Evolutionary conservation across 1,140 invertebrate species (phyloP), one percentile per base, ranked within the genome.

Genomic region (Idris sp.): DNA sequence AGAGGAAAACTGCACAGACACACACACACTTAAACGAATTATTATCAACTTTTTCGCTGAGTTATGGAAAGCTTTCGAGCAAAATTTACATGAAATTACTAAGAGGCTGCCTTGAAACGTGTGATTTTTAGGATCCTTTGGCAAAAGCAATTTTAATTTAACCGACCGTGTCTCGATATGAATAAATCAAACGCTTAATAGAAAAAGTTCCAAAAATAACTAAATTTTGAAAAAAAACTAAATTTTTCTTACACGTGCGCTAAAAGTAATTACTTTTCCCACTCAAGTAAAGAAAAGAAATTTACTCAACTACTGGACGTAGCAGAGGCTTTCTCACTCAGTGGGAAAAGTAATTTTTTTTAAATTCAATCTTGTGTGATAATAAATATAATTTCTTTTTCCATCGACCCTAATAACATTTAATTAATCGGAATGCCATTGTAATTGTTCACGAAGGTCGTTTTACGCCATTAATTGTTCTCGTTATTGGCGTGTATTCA

Each of bases 41-140:
- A 72, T 38, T 56, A 49, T 41, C 49, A 62, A 72, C 56, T 62
- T 72, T 72, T 62, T 19, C 30, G 41, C 62, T 14, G 15, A 71
- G 48, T 71, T 54, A 33, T 48, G 30, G 43, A 38, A 62, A 54
- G 46, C 65, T 71, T 71, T 71, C 54, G 46, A 31, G 15, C 22
- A 18, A 61, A 71, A 71, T 71, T 71, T 71, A 71, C 56, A 71
- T 71, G 56, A 71, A 71, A 71, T 71, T 71, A 71, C n/a, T 71
- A 61, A 61, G 41, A 56, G 53, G 41, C 40, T n/a, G 48, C 26
- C 65, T 69, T 69, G 46, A 61, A 69, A 61, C 65, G 54, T 61
- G 65, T 54, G 65, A 69, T 69, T 69, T 69, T 69, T 61, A 36
- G 46, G 54, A 69, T 61, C 53, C 54, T 35, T 61, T 61, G n/a